Percentiles rank a stretch among this genome's conserved stretches.
These are phyloP conservation scores for Cotesia congregata DNA, from an alignment of 2,888 invertebrate species.

Conservation along the genomic window DNA sequence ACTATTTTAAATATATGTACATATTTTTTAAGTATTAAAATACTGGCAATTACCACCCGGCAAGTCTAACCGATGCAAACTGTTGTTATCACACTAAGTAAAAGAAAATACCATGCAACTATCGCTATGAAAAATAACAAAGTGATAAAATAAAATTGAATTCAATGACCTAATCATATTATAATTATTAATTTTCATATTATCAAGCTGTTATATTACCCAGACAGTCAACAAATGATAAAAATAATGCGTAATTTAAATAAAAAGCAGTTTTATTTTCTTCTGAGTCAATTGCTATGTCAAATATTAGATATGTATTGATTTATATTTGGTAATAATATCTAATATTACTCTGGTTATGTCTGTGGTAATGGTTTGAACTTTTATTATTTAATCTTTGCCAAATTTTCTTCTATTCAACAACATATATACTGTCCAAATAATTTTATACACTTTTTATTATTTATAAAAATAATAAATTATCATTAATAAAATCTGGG, in stretches of 20 bases:
- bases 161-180: conserved; percentile 13
- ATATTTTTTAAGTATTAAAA: conserved; percentile 8
- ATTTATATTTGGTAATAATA: neutral
- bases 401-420: neutral
- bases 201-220: neutral
- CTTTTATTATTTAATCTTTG: neutral
- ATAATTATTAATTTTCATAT: neutral
- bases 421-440: neutral
- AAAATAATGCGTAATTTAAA: neutral
- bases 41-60: conserved; percentile 1
- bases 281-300: neutral
- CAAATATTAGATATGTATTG: neutral
- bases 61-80: neutral
- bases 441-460: neutral
- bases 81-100: neutral
- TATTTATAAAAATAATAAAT: neutral
- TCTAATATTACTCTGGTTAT: neutral
- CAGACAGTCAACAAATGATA: neutral
- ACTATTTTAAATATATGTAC: neutral
- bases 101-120: neutral
- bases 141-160: conserved; percentile 6
- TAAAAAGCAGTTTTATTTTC: neutral
- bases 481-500: neutral
- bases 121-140: neutral
- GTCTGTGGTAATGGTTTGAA: neutral